Evolutionary conservation across 1,140 invertebrate species (phyloP), one percentile per base, ranked within the genome.

Genomic region (Chironomus tepperi): DNA sequence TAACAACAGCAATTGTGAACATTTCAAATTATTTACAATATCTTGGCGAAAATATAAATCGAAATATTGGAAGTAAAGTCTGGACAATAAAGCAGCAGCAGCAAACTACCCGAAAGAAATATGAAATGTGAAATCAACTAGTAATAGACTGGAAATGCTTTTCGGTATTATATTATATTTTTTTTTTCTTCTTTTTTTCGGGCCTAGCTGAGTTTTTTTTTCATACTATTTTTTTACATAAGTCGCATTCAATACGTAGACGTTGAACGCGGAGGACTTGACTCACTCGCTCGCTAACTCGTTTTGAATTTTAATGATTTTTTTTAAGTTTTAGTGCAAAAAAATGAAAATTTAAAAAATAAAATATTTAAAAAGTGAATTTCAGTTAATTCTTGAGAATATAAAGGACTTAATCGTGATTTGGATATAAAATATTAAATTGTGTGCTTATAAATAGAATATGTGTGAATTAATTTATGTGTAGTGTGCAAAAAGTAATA

Each of bases 231-330:
- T 34, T 57, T 47, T 57, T 57, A 57, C 47, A 57, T 57, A 57
- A 57, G 47, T 57, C 47, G 47, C 47, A 57, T 57, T 57, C 47
- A 57, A 57, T 57, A 57, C 47, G 47, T 57, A n/a, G 47, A 12
- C n/a, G 47, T 57, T 57, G 47, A 57, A 57, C 47, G 47, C 15
- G 47, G 47, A 12, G 47, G 47, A 57, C 47, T 57, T 57, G 3
- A n/a, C 47, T 57, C 47, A 12, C n/a, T 57, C 47, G 47, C 47
- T 57, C 47, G 9, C 5, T 34, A 34, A 34, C 47, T 57, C 47
- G 47, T 34, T 34, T 34, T 34, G 47, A 47, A 57, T 57, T 57
- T 57, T 15, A 57, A 57, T 10, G 43, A 57, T 57, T 57, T n/a
- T n/a, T n/a, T 57, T 57, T n/a, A 57, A 57, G 15, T 8, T 15